These are phyloP conservation scores for Diorhabda sublineata DNA, from an alignment of 1,140 invertebrate species.

Conservation along the genomic window DNA sequence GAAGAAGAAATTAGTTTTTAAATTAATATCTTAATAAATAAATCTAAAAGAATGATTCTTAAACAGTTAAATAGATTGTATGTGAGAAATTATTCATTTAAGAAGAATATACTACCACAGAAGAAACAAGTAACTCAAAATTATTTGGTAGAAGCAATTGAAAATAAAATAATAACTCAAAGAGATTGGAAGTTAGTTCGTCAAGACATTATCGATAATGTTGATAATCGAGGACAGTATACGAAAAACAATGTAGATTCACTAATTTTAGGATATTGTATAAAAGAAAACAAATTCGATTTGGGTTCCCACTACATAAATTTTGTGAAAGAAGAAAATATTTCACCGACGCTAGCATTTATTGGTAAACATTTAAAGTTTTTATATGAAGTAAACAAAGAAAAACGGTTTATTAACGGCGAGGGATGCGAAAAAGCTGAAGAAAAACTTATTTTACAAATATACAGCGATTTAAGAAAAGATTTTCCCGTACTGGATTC, in stretches of 20 bases:
- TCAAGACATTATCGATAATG: slow-evolving; percentile 24
- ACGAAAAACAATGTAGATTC: slow-evolving; percentile 55
- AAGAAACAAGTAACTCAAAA: background rate
- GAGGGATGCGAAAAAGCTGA: slow-evolving; percentile 15
- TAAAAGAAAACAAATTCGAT: slow-evolving; percentile 40
- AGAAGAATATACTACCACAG: background rate
- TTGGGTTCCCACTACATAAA: slow-evolving; percentile 55
- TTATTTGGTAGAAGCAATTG: background rate
- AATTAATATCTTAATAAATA: too few relatives aligned
- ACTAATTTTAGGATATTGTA: slow-evolving; percentile 31
- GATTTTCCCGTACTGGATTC: slow-evolving; percentile 58
- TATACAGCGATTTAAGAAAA: slow-evolving; percentile 48
- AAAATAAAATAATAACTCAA: slow-evolving; percentile 11
- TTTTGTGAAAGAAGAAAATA: slow-evolving; percentile 50
- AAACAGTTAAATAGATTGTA: background rate
- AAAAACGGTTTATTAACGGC: slow-evolving; percentile 20
- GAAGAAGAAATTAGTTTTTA: too few relatives aligned
- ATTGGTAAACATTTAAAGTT: slow-evolving; percentile 54
- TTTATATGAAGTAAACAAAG: slow-evolving; percentile 47
- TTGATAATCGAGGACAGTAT: slow-evolving; percentile 37
- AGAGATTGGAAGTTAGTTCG: slow-evolving; percentile 38
- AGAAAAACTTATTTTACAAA: slow-evolving; percentile 25
- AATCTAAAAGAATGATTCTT: background rate
- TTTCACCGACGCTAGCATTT: slow-evolving; percentile 52
- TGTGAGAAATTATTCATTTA: background rate